Conservation (phyloP, 2,113 vertebrate species). For the Hiodon alosoides region DNA sequence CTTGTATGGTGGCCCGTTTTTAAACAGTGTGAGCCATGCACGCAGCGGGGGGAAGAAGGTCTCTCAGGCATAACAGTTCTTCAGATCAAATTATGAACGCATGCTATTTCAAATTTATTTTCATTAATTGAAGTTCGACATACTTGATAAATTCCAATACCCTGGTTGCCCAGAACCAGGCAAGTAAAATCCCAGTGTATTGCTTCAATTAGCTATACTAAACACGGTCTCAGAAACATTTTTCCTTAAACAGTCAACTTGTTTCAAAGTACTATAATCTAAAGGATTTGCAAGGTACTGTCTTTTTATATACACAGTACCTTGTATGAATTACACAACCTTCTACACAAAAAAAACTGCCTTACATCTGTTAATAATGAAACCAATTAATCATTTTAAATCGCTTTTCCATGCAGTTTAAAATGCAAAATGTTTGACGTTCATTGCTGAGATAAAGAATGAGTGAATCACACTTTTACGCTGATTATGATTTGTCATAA, state of each 20-base stretch:
- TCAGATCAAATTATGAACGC: constrained; percentile 35
- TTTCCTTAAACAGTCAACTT: constrained; percentile 24
- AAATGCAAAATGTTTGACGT: no score
- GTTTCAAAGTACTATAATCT: constrained; percentile 1
- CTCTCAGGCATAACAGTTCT: constrained; percentile 20
- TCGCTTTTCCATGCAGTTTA: no score
- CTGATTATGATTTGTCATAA: no score
- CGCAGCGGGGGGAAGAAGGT: constrained; percentile 23
- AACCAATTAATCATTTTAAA: no score
- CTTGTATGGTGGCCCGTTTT: neutral
- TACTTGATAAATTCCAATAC: constrained; percentile 32
- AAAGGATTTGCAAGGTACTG: no score
- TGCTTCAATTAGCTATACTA: constrained; percentile 19
- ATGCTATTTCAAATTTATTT: constrained; percentile 30
- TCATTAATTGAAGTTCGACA: constrained; percentile 22
- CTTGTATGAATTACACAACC: no score
- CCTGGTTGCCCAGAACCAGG: constrained; percentile 30
- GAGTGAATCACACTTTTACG: no score
- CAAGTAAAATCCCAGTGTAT: constrained; percentile 20
- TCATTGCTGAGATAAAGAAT: no score
- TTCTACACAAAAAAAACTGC: no score
- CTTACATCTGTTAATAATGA: no score
- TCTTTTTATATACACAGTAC: no score
- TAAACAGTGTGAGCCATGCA: neutral
- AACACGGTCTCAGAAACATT: constrained; percentile 1